Percentiles rank a stretch among this genome's conserved stretches.
Evolutionary conservation across 2,888 invertebrate genomes (phyloP).

Genomic region (Trichacis sp.): DNA sequence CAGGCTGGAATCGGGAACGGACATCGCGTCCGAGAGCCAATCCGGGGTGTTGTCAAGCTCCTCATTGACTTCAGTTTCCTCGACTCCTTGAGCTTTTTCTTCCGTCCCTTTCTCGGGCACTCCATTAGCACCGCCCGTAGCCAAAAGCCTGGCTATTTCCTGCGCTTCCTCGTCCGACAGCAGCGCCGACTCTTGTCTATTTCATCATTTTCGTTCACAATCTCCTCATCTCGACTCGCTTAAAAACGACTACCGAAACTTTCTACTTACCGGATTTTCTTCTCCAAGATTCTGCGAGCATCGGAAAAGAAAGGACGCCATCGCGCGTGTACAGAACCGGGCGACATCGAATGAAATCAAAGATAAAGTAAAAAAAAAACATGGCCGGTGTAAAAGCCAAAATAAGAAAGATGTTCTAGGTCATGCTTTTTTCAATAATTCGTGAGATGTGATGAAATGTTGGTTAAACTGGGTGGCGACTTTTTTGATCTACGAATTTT

Average conservation of each 20-base stretch:
- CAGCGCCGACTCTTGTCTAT: slow-evolving; percentile 80
- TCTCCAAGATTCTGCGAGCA: slow-evolving; percentile 83
- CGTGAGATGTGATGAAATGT: too few relatives aligned
- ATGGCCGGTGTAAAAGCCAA: too few relatives aligned
- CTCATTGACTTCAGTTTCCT: slow-evolving; percentile 66
- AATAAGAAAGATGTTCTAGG: too few relatives aligned
- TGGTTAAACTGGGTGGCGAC: too few relatives aligned
- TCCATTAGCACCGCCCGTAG: slow-evolving; percentile 68
- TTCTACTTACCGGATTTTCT: slow-evolving; percentile 82
- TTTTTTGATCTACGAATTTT: too few relatives aligned
- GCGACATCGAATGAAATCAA: too few relatives aligned
- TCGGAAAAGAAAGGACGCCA: too few relatives aligned
- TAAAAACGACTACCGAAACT: slow-evolving; percentile 15
- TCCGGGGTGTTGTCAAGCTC: slow-evolving; percentile 69
- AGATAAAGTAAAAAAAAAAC: too few relatives aligned
- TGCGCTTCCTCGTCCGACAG: slow-evolving; percentile 91
- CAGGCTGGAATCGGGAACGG: slow-evolving; percentile 70
- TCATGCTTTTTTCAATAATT: too few relatives aligned
- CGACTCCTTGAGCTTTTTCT: slow-evolving; percentile 52
- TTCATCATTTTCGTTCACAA: slow-evolving; percentile 52
- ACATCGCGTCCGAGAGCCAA: slow-evolving; percentile 73
- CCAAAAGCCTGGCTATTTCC: slow-evolving; percentile 86
- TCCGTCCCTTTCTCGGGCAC: slow-evolving; percentile 43
- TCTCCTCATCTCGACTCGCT: slow-evolving; percentile 32
- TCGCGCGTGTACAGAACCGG: too few relatives aligned